These are phyloP conservation scores for Venustaconcha ellipsiformis DNA, from an alignment of 1,140 invertebrate genomes.

Conservation along the genomic window DNA sequence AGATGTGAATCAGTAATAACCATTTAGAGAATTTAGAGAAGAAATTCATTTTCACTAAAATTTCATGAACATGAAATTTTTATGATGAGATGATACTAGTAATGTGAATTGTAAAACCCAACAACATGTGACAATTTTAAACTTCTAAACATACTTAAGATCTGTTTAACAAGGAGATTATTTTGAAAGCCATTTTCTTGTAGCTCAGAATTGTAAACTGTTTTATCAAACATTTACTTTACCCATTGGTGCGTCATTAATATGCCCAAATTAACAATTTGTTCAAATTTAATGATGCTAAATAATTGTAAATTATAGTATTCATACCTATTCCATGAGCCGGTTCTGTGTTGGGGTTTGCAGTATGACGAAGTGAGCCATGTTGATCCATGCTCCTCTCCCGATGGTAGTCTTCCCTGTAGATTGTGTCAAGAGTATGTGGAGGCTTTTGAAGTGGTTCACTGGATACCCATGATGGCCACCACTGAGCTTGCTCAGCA, in stretches of 20 bases:
- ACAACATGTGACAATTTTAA: too few species aligned
- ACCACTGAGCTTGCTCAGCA: conserved; percentile 52
- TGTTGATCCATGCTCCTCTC: conserved; percentile 29
- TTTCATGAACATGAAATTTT: too few species aligned
- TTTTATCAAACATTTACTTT: background rate
- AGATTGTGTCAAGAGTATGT: conserved; percentile 52
- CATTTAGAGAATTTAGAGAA: too few species aligned
- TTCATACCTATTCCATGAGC: conserved; percentile 55
- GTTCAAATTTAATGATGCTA: background rate
- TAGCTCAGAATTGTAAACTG: background rate
- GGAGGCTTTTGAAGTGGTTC: conserved; percentile 45
- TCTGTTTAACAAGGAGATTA: conserved; percentile 4
- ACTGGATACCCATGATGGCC: conserved; percentile 49
- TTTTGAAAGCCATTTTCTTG: background rate
- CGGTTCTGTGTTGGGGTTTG: conserved; percentile 55
- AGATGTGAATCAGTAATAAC: too few species aligned
- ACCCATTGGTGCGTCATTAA: background rate
- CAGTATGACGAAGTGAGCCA: conserved; percentile 47
- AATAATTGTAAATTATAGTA: background rate
- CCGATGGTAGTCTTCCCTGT: conserved; percentile 50
- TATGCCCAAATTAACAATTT: too few species aligned
- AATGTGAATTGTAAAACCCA: background rate
- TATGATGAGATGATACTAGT: too few species aligned
- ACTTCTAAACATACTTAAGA: background rate
- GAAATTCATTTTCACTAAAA: too few species aligned